These are phyloP conservation scores for Gari tellinella DNA, from an alignment of 2,888 invertebrate genomes.

Conservation along the genomic window DNA sequence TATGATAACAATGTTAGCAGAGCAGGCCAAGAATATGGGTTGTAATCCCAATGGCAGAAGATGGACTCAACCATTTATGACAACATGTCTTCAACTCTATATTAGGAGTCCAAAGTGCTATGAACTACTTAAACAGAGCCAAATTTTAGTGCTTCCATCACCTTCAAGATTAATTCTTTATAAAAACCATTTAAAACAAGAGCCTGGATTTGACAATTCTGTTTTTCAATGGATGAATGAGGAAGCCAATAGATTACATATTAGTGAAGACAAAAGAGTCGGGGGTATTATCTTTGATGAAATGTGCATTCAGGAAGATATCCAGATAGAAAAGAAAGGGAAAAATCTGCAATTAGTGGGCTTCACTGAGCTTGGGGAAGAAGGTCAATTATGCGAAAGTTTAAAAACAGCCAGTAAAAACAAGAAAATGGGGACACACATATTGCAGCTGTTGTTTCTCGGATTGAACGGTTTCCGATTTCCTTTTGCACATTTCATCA, in stretches of 20 bases:
- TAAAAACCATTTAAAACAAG: conserved; percentile 35
- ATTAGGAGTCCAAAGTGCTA: conserved; percentile 29
- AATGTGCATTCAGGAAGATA: conserved; percentile 55
- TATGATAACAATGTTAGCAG: conserved; percentile 18
- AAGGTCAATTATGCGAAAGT: conserved; percentile 12
- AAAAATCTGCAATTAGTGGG: too few relatives aligned
- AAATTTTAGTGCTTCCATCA: conserved; percentile 28
- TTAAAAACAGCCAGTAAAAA: conserved; percentile 9
- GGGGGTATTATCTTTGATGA: conserved; percentile 57
- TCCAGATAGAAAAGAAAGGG: conserved; percentile 50
- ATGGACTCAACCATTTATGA: conserved; percentile 26
- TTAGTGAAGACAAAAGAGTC: conserved; percentile 23
- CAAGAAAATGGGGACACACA: conserved; percentile 38
- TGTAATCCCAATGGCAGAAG: conserved; percentile 23
- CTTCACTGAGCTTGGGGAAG: conserved; percentile 33
- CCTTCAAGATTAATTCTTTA: conserved; percentile 17
- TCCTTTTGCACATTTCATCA: too few relatives aligned
- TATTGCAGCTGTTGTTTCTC: conserved; percentile 43
- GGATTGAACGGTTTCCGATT: conserved; percentile 45
- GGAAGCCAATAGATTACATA: conserved; percentile 36
- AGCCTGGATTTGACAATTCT: conserved; percentile 34
- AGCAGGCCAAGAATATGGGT: conserved; percentile 21
- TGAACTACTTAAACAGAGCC: conserved; percentile 11
- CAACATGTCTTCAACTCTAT: conserved; percentile 18
- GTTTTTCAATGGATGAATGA: conserved; percentile 54